Evolutionary conservation across 1,140 invertebrate genomes (phyloP).

Genomic region (Ostrea edulis): DNA sequence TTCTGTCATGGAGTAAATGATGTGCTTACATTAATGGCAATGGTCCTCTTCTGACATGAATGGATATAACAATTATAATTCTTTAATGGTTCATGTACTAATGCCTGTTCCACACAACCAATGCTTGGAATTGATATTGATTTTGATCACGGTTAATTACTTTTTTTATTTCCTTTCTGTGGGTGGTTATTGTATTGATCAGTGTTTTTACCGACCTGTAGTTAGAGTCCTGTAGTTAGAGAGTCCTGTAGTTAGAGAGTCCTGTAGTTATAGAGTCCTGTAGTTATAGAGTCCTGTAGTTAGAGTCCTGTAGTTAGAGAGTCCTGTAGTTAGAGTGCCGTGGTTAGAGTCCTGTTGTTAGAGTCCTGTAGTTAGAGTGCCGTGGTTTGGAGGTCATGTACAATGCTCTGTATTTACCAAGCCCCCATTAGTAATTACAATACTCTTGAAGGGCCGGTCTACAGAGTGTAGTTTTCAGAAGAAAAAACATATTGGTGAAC

Average conservation of each 20-base stretch:
- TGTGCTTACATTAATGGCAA: neutral
- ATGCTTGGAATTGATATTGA: neutral
- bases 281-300: neutral
- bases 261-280: neutral
- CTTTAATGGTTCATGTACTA: neutral
- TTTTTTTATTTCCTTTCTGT: constrained; percentile 1
- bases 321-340: neutral
- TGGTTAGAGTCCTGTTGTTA: neutral
- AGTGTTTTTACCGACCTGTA: neutral
- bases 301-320: neutral
- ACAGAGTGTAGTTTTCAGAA: neutral
- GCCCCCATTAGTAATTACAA: neutral
- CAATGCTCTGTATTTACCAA: neutral
- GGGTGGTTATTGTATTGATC: neutral
- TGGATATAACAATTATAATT: constrained; percentile 1
- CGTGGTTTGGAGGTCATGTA: no score
- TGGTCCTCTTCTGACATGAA: neutral
- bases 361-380: neutral
- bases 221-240: neutral
- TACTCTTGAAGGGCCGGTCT: neutral
- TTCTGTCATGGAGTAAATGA: neutral
- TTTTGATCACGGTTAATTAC: constrained; percentile 33
- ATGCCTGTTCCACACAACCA: neutral
- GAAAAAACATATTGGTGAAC: neutral
- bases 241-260: neutral